Conservation (phyloP, 1,140 invertebrate genomes). For the Chrysopa pallens region DNA sequence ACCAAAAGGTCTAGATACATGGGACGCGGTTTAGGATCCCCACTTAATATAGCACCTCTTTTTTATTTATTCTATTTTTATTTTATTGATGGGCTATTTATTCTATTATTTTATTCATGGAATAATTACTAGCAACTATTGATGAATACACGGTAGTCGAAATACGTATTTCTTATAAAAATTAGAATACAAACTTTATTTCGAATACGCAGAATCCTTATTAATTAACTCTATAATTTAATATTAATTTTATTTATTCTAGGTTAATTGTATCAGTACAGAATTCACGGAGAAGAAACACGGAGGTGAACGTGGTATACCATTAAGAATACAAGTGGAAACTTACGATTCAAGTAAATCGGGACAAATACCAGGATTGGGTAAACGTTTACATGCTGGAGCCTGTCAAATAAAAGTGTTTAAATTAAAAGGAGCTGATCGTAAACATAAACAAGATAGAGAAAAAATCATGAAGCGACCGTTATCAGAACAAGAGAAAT, state of each 20-base stretch:
- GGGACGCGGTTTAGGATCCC: too few relatives aligned
- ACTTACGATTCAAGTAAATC: conserved; percentile 31
- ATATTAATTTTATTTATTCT: conserved; percentile 6
- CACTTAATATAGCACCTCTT: too few relatives aligned
- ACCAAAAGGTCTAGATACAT: too few relatives aligned
- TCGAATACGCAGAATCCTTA: too few relatives aligned
- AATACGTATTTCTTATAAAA: too few relatives aligned
- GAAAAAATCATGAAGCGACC: conserved; percentile 86
- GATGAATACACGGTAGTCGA: too few relatives aligned
- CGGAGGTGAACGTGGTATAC: conserved; percentile 93
- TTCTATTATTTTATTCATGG: too few relatives aligned
- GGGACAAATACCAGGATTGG: conserved; percentile 9
- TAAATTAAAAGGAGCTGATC: conserved; percentile 86
- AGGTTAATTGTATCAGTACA: conserved; percentile 93
- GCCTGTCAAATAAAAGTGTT: conserved; percentile 91
- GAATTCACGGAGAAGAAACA: conserved; percentile 97
- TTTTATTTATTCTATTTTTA: too few relatives aligned
- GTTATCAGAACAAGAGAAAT: conserved; percentile 76
- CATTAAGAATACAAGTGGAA: conserved; percentile 88
- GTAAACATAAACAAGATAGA: conserved; percentile 93
- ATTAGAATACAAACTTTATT: too few relatives aligned
- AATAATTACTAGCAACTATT: too few relatives aligned
- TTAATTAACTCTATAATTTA: too few relatives aligned
- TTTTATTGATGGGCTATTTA: too few relatives aligned
- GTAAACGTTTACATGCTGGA: conserved; percentile 61